Base-by-base conservation (phyloP, 2,888 invertebrate species). In the Apotomis betuletana region DNA sequence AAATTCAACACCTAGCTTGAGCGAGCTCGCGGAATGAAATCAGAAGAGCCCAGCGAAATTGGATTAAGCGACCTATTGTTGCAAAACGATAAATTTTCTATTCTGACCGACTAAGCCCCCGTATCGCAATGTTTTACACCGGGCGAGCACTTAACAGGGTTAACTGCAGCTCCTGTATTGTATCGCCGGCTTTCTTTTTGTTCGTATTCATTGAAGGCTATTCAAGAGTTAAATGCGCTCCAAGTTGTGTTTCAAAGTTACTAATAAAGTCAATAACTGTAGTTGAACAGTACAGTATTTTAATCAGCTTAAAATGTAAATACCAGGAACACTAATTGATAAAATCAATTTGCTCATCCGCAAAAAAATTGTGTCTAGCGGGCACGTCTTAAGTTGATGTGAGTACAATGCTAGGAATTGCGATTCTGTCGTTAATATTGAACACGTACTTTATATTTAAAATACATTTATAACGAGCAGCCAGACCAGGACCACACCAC, bases 61-160 rank as follows among this genome's bases (percentile, higher is more conserved):
- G 86, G 88, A 89, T 90, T 89, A 90, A 85, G 76, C 82, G 80
- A 78, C 78, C 81, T 80, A 89, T 90, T 91, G 90, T 91, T 85
- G 82, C 81, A 78, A 80, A 83, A 83, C 88, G 83, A 90, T 91
- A 91, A 89, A 90, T 91, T 89, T 86, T 81, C 88, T 83, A 85
- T 85, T 87, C 86, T 82, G 80, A 77, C 80, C 83, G 77, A 77
- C 80, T 87, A 85, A 90, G 84, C 85, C 80, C 78, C 77, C 76
- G 81, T 83, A 85, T 85, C 78, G 79, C 83, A 77, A 79, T 86
- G 85, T 85, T 84, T 83, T 79, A 82, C 79, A 80, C 74, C 74
- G 72, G 77, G 75, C 76, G 60, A 69, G 63, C 70, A 76, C 73
- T 75, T 74, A 74, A 57, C 65, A 73, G 73, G 70, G 77, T 77